Evolutionary conservation across 2,113 vertebrate genomes (phyloP), one percentile per base, ranked within the genome.

Genomic region (Strix aluco): DNA sequence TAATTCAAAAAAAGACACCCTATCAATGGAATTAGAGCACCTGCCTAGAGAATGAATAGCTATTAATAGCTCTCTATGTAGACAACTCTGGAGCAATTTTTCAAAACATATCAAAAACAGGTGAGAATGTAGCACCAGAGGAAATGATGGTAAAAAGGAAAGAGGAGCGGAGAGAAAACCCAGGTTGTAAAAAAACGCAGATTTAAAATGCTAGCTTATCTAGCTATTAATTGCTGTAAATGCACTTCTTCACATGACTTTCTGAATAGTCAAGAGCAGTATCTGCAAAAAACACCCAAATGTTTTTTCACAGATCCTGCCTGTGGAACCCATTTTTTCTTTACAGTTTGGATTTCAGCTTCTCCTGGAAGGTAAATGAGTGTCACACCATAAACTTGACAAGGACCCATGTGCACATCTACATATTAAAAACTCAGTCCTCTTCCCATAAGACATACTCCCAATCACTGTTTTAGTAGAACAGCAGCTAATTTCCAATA

Each of bases 401-500:
- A 83, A 90, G 85, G 59, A 88, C 51, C 51, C 71, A 90, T 83
- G 74, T 95, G 81, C 51, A 90, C 3, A 0, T 90, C 54, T 90
- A 7, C 10, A 19, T 38, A 66, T 57, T 91, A 86, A 87, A 92
- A 88, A 58, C 75, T 78, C 85, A 38, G 19, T 86, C 42, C 22
- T 87, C 30, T 92, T 95, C 49, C 84, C 62, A 47, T 65, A 71
- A 87, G 67, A 78, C 55, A 61, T 78, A 69, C 3, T 67, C 21
- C 9, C 84, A 82, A 20, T 29, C 27, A 92, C 92, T 94, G 51
- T 94, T 98, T 97, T 97, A 97, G 95, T 20, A 21, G 93, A 93
- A 97, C 91, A 96, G 96, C 92, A 98, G 96, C 97, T 98, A 84
- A 97, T 97, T 98, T 98, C 95, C 85, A 97, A 96, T 96, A 98